Evolutionary conservation across 2,888 invertebrate species (phyloP), one percentile per base, ranked within the genome.

Genomic region (Eueremaeus valkanovi): DNA sequence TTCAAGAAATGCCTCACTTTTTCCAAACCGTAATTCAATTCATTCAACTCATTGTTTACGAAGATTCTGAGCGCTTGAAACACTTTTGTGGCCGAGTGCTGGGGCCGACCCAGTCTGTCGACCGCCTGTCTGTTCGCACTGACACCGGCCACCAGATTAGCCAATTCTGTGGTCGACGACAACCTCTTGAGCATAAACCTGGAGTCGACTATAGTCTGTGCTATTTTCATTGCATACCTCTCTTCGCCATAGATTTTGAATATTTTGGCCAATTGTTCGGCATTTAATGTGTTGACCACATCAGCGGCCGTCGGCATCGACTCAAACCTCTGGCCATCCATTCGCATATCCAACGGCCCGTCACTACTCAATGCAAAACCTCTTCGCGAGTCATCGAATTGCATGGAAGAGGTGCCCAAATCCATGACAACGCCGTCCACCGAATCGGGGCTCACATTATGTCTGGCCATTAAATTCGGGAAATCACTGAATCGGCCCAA

Each of bases 361-460:
- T 95, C 88, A 82, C 89, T 88, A 70, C 88, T 90, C 0, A 95
- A 82, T 9, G 93, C 89, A 84, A 97, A 97, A 0, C 97, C 97
- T 81, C 97, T 87, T 24, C 87, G 86, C 0, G 89, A 87, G 78
- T 86, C 86, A 82, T 95, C 92, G 82, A 95, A 89, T 84, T 97
- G 97, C 93, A 96, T 95, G 0, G 95, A 95, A 0, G 96, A 96
- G 81, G 92, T 92, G 9, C 97, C 97, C 83, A 92, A 91, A 85
- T 97, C 96, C 85, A 95, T 93, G 29, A 97, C 83, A 75, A 95
- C 88, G 0, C 91, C 93, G 86, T 96, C 95, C 42, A 97, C 85
- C 73, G 89, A 88, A 75, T 88, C 80, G 40, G 80, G 78, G 33
- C 82, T 82, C n/a, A 92, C 84, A 40, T 87, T 85, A 27, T 87